Evolutionary conservation across 1,140 invertebrate species (phyloP).

Genomic region (Tetranychus cinnabarinus): DNA sequence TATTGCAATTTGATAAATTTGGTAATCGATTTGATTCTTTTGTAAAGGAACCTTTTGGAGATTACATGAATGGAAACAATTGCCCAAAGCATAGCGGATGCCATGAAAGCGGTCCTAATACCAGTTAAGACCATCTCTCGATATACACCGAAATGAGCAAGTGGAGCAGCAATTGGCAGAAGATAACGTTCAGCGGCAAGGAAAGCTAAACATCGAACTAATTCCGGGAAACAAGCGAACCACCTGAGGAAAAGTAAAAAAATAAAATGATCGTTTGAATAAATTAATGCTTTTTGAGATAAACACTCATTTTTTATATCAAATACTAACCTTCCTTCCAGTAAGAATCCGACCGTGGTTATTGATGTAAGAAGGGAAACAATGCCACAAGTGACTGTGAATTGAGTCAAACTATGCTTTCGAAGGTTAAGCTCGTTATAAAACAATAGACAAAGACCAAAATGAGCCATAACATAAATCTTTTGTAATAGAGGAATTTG

Average conservation of each 20-base stretch:
- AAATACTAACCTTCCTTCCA: conserved; percentile 7
- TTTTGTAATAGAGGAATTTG: conserved; percentile 2
- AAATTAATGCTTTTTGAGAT: background rate
- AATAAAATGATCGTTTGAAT: background rate
- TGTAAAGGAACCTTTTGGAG: background rate
- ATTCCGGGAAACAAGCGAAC: conserved; percentile 3
- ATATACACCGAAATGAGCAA: background rate
- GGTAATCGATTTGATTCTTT: background rate
- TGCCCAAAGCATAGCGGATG: conserved; percentile 2
- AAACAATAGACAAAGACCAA: conserved; percentile 5
- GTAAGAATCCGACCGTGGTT: conserved; percentile 6
- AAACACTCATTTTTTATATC: background rate
- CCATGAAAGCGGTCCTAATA: conserved; percentile 1
- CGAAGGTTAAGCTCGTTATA: conserved; percentile 11
- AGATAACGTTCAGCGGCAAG: conserved; percentile 6
- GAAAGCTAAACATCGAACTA: conserved; percentile 10
- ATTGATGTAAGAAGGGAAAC: conserved; percentile 4
- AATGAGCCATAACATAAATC: conserved; percentile 10
- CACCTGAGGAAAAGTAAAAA: background rate
- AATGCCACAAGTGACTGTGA: conserved; percentile 3
- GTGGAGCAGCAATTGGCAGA: background rate
- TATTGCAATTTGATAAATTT: background rate
- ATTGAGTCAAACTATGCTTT: conserved; percentile 1
- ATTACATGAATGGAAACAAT: background rate
- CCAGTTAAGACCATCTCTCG: background rate